Base-by-base conservation (phyloP, 23 tunicate species). In the Halocynthia aurantium region DNA sequence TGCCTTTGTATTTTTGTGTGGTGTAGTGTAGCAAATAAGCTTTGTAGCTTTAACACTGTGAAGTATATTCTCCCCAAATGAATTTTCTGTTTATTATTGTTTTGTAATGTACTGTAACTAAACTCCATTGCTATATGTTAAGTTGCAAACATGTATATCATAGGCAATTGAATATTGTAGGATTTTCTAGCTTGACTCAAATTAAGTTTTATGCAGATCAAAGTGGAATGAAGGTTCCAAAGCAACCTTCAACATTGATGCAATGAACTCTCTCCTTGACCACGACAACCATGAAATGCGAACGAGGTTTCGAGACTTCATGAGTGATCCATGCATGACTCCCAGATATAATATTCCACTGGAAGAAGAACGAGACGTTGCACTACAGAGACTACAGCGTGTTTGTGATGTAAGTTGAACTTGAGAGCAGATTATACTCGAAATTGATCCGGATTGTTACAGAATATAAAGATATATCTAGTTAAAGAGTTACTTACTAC, bases 201-300 rank as follows among this genome's bases (percentile, higher is more conserved):
- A 60, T 5, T 2, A n/a, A 18, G 20, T 51, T 52, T 5, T 12
- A 67, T 84, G 61, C 17, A 91, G 98, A 57, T 70, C 78, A 2
- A 69, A 77, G 44, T 91, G 98, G 98, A 61, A 74, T 6, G 76
- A 21, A 9, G 77, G 77, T 9, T 57, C 56, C 51, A 67, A 56
- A 6, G 11, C 81, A 8, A 51, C 82, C 8, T 95, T 93, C 54
- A 52, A 87, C 78, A 53, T 73, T 52, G 85, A 83, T n/a, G 77
- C 83, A 76, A 83, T 93, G 93, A 83, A 91, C 12, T 67, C 80
- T 12, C 69, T 93, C 12, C 58, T 87, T 51, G 98, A 93, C 53
- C 98, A 93, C 62, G 98, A 93, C 74, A 93, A 93, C 67, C 98
- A 87, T 57, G 89, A 87, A 52, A 93, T 86, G 92, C 73, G 98